phyloP scores from a whole-genome alignment of 1,140 invertebrate species.

The Bradynema listronoti region DNA sequence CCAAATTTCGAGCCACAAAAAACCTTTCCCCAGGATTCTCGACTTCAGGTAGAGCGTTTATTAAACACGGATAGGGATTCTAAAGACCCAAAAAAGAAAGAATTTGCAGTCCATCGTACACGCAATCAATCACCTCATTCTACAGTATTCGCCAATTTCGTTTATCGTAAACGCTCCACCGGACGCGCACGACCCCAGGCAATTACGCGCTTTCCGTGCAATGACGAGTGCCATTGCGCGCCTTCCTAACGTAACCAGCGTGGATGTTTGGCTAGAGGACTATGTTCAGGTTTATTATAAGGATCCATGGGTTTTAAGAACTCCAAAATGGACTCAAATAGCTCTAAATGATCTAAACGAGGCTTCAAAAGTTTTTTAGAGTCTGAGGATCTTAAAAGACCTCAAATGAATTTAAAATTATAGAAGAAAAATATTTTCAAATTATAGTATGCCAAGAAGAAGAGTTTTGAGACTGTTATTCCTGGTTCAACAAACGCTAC shows the following conservation, averaged over 20 bases:
- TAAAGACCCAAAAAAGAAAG: slow-evolving; percentile 1
- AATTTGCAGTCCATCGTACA: slow-evolving; percentile 3
- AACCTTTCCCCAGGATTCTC: slow-evolving; percentile 12
- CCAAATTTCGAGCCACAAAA: slow-evolving; percentile 47
- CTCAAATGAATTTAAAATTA: no score
- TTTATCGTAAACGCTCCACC: slow-evolving; percentile 43
- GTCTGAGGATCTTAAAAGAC: no score
- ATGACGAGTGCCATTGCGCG: slow-evolving; percentile 33
- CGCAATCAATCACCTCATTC: background rate
- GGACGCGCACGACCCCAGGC: slow-evolving; percentile 21
- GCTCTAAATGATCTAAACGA: no score
- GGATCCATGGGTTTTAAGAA: no score
- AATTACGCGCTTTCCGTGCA: slow-evolving; percentile 25
- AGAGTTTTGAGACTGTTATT: no score
- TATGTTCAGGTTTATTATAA: slow-evolving; percentile 33
- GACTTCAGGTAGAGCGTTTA: background rate
- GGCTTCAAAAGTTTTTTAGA: no score
- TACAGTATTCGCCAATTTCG: slow-evolving; percentile 46
- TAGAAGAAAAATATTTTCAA: no score
- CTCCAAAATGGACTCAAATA: no score
- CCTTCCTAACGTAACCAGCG: slow-evolving; percentile 2
- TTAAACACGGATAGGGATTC: background rate
- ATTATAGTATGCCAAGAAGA: no score
- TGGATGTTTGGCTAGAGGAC: slow-evolving; percentile 26
- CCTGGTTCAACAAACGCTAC: no score